A percentile compares a stretch with the other conserved stretches of the same genome.
These are phyloP conservation scores for Leptopterna dolabrata DNA, from an alignment of 2,888 invertebrate genomes.

Conservation along the genomic window DNA sequence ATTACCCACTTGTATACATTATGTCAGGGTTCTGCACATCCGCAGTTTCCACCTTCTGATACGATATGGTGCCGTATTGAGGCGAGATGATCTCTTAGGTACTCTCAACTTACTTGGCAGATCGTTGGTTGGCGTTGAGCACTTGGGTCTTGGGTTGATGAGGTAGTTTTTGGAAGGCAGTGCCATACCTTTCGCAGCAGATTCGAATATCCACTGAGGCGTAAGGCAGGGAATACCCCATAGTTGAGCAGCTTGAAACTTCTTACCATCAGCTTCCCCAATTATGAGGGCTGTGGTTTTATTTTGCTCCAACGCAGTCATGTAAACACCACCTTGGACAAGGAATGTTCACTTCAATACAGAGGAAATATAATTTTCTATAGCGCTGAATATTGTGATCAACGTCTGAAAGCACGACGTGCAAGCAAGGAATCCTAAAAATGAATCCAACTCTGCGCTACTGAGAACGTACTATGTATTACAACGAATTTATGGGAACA, in stretches of 20 bases:
- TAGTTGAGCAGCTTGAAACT: conserved; percentile 74
- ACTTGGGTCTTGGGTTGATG: conserved; percentile 71
- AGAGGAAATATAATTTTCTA: neutral
- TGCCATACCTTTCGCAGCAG: conserved; percentile 78
- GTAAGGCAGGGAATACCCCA: conserved; percentile 78
- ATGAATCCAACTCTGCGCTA: too few relatives aligned
- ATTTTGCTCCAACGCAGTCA: conserved; percentile 69
- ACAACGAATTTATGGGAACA: too few relatives aligned
- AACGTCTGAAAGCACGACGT: too few relatives aligned
- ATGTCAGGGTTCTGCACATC: too few relatives aligned
- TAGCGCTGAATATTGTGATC: too few relatives aligned
- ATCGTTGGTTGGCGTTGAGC: conserved; percentile 78
- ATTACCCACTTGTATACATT: too few relatives aligned
- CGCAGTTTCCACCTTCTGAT: too few relatives aligned
- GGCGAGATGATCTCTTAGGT: too few relatives aligned
- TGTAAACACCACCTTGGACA: conserved; percentile 72
- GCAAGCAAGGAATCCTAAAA: too few relatives aligned
- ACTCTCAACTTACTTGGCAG: conserved; percentile 55
- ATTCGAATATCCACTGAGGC: conserved; percentile 83
- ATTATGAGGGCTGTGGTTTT: conserved; percentile 71
- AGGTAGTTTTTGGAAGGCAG: conserved; percentile 73
- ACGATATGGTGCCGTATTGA: too few relatives aligned
- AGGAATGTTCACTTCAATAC: neutral
- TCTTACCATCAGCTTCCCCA: conserved; percentile 74
- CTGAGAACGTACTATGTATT: too few relatives aligned